Evolutionary conservation across 2,888 invertebrate genomes (phyloP).

Genomic region (Acanthoscelides obtectus): DNA sequence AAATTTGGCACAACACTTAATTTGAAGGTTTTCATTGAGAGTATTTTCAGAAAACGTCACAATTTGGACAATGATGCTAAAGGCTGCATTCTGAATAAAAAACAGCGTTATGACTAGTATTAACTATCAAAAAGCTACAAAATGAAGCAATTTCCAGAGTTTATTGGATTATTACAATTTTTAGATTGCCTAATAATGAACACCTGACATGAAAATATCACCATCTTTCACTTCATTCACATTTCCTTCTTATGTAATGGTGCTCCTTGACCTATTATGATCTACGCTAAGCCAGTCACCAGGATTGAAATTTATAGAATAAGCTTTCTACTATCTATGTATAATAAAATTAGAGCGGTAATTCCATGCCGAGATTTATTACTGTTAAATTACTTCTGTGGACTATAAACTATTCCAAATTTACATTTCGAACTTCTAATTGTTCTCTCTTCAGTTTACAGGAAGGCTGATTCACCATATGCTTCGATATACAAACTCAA

Average conservation of each 20-base stretch:
- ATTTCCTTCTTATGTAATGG: background rate
- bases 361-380: background rate
- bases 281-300: background rate
- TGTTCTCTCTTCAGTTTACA: background rate
- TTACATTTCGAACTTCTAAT: background rate
- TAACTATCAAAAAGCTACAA: no score
- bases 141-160: no score
- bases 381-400: background rate
- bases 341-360: background rate
- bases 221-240: background rate
- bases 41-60: no score
- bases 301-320: background rate
- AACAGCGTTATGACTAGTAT: no score
- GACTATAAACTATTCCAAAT: background rate
- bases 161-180: no score
- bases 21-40: no score
- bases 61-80: no score
- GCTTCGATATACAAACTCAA: no score
- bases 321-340: background rate
- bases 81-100: no score
- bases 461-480: no score
- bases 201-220: background rate
- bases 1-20: no score
- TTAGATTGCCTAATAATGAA: no score
- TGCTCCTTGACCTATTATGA: background rate